Conservation (phyloP, 2,888 invertebrate genomes). For the Fissipunctia ypsillon region DNA sequence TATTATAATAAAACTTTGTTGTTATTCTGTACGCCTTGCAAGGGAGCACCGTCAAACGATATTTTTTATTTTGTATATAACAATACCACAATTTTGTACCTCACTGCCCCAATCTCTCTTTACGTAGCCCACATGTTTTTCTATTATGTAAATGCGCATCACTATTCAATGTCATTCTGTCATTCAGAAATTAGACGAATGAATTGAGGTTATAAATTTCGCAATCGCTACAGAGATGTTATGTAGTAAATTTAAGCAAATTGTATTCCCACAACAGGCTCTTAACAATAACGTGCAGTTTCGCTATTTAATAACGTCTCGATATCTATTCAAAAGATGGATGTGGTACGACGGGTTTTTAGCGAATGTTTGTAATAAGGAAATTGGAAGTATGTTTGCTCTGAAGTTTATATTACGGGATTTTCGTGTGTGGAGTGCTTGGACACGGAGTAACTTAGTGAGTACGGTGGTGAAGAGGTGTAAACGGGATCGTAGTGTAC, state of each 20-base stretch:
- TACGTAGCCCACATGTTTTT: conserved; percentile 10
- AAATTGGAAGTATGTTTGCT: conserved; percentile 75
- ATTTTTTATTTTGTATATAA: too few species aligned
- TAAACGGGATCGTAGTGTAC: conserved; percentile 80
- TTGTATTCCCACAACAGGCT: conserved; percentile 71
- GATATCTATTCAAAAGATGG: conserved; percentile 73
- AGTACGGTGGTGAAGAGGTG: conserved; percentile 81
- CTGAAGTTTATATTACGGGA: conserved; percentile 80
- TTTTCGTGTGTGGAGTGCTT: conserved; percentile 82
- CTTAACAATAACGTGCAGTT: conserved; percentile 69
- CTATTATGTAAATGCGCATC: conserved; percentile 11
- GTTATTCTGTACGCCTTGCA: too few species aligned
- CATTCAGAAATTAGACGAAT: conserved; percentile 13
- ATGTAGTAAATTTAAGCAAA: conserved; percentile 79
- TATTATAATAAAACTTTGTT: too few species aligned
- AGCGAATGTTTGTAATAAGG: conserved; percentile 63
- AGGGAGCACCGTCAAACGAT: too few species aligned
- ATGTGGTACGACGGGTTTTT: conserved; percentile 69
- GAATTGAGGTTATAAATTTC: conserved; percentile 80
- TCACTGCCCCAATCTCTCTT: not conserved
- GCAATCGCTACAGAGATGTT: conserved; percentile 80
- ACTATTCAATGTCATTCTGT: conserved; percentile 44
- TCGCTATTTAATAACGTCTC: conserved; percentile 69
- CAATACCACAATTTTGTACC: too few species aligned
- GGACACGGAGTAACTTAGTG: conserved; percentile 80